These are phyloP conservation scores for Theretra japonica DNA, from an alignment of 2,888 invertebrate genomes.

Conservation along the genomic window DNA sequence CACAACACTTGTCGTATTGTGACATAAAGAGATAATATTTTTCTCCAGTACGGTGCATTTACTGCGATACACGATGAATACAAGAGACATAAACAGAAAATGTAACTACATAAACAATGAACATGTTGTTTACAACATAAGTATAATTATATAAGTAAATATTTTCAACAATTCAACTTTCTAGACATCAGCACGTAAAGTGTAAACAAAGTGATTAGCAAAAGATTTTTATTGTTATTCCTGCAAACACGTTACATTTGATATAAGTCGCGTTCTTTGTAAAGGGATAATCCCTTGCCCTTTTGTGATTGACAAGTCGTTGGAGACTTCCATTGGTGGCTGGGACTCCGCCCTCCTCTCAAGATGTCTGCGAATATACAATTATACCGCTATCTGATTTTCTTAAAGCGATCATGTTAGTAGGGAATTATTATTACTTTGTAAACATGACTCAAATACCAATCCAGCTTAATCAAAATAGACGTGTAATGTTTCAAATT, in stretches of 20 bases:
- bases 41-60: too few species aligned
- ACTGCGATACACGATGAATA: too few species aligned
- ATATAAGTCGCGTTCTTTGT: constrained; percentile 38
- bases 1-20: too few species aligned
- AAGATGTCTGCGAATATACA: constrained; percentile 16
- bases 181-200: constrained; percentile 47
- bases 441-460: background rate
- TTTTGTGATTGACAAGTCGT: constrained; percentile 67
- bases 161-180: constrained; percentile 14
- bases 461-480: too few species aligned
- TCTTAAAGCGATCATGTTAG: background rate
- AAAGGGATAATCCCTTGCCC: constrained; percentile 53
- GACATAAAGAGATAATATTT: too few species aligned
- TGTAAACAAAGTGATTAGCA: constrained; percentile 63
- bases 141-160: background rate
- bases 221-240: constrained; percentile 38
- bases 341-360: constrained; percentile 49
- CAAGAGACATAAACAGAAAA: too few species aligned
- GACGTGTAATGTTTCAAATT: too few species aligned
- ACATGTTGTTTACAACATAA: too few species aligned
- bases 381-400: background rate
- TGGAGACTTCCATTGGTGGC: constrained; percentile 50
- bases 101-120: too few species aligned
- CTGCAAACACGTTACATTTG: constrained; percentile 32
- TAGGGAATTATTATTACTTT: background rate